phyloP scores from a whole-genome alignment of 2,113 vertebrate species.

The Brachypteracias leptosomus region DNA sequence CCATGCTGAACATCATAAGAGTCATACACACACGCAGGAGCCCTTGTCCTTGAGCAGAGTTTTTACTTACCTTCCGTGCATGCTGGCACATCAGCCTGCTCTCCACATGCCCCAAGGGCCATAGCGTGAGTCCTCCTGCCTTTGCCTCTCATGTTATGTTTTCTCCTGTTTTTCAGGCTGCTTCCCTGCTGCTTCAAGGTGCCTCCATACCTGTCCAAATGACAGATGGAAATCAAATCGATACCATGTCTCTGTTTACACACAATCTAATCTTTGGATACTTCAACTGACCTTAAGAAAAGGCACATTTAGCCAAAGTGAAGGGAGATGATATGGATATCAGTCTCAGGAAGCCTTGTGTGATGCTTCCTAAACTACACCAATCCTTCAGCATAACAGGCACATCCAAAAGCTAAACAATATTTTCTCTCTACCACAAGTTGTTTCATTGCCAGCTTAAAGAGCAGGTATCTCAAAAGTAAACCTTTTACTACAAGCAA shows the following conservation, averaged over 20 bases:
- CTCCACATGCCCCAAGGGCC: accelerated
- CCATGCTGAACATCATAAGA: not conserved
- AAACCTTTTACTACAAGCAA: not conserved
- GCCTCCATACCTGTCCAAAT: not conserved
- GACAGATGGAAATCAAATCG: not conserved
- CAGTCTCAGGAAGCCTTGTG: not conserved
- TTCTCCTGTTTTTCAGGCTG: not conserved
- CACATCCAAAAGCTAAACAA: not conserved
- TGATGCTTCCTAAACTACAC: not conserved
- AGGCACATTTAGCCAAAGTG: not conserved
- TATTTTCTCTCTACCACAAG: not conserved
- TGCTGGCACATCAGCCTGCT: accelerated
- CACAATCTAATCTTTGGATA: not conserved
- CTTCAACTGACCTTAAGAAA: not conserved
- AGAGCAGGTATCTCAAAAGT: not conserved
- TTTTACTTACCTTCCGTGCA: not conserved
- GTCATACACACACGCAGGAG: not conserved
- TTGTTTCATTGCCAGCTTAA: not conserved
- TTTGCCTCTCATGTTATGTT: not conserved
- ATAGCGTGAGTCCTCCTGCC: accelerated
- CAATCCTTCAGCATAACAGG: not conserved
- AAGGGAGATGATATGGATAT: not conserved
- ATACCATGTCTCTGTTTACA: not conserved
- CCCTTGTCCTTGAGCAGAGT: not conserved
- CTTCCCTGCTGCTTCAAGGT: not conserved